Percentiles rank a stretch among this genome's conserved stretches.
Conservation (phyloP, 2,888 invertebrate species). For the Macrosoma leucophasiata region DNA sequence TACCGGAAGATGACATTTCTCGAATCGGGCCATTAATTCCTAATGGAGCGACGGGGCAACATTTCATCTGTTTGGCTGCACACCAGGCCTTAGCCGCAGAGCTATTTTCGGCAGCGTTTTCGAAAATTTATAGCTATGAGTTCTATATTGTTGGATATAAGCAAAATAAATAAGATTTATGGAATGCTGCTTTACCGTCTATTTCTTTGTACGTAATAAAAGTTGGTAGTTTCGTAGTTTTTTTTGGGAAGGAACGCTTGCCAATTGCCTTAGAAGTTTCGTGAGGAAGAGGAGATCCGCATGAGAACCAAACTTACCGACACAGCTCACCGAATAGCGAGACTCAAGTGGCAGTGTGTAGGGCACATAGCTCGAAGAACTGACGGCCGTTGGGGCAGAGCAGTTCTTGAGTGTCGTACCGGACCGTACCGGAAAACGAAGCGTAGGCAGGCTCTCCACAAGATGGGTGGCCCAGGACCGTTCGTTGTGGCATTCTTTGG, state of each 20-base stretch:
- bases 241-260: slow-evolving; percentile 13
- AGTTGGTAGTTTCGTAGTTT: slow-evolving; percentile 23
- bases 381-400: no score
- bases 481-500: no score
- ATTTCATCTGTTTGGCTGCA: slow-evolving; percentile 70
- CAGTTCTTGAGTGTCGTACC: no score
- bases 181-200: slow-evolving; percentile 48
- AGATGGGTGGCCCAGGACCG: no score
- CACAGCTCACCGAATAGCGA: no score
- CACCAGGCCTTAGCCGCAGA: slow-evolving; percentile 54
- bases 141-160: slow-evolving; percentile 66
- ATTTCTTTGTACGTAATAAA: slow-evolving; percentile 41
- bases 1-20: slow-evolving; percentile 72
- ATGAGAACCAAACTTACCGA: no score
- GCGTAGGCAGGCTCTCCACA: no score
- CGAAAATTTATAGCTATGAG: slow-evolving; percentile 67
- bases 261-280: no score
- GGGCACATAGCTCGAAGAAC: no score
- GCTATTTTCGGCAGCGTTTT: slow-evolving; percentile 67
- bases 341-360: no score
- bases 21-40: slow-evolving; percentile 71
- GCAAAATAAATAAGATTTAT: slow-evolving; percentile 67
- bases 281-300: no score
- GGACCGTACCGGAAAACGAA: no score
- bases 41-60: slow-evolving; percentile 68